Evolutionary conservation across 2,888 invertebrate genomes (phyloP).

Genomic region (Ptilodon capucinus): DNA sequence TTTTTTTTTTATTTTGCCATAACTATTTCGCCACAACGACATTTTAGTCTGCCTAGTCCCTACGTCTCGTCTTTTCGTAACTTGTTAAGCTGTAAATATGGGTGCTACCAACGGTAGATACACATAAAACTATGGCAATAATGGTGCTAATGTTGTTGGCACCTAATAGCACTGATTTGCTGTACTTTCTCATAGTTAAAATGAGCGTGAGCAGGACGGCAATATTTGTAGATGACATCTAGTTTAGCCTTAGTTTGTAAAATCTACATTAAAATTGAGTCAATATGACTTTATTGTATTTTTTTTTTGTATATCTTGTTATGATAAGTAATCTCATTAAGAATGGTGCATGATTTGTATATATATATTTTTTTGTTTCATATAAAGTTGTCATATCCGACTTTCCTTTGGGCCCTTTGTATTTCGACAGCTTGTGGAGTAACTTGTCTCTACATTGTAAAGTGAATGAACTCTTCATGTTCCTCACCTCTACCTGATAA

Average conservation of each 20-base stretch:
- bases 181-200: too few relatives aligned
- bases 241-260: too few relatives aligned
- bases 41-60: constrained; percentile 64
- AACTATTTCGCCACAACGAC: constrained; percentile 54
- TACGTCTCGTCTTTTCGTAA: constrained; percentile 51
- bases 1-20: constrained; percentile 42
- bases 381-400: too few relatives aligned
- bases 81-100: constrained; percentile 47
- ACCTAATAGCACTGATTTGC: too few relatives aligned
- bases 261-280: too few relatives aligned
- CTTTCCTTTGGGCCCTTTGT: neutral
- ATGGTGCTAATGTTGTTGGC: too few relatives aligned
- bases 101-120: constrained; percentile 57
- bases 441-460: neutral
- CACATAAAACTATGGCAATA: constrained; percentile 35
- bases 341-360: constrained; percentile 24
- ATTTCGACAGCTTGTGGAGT: neutral
- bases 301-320: constrained; percentile 47
- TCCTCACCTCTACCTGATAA: too few relatives aligned
- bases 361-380: neutral
- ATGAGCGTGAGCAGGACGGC: too few relatives aligned
- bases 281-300: constrained; percentile 18
- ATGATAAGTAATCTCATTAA: constrained; percentile 18
- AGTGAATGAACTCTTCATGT: constrained; percentile 12
- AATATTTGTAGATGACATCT: too few relatives aligned